phyloP scores from a whole-genome alignment of 2,888 invertebrate species.

The Chalcosyrphus nemorum region DNA sequence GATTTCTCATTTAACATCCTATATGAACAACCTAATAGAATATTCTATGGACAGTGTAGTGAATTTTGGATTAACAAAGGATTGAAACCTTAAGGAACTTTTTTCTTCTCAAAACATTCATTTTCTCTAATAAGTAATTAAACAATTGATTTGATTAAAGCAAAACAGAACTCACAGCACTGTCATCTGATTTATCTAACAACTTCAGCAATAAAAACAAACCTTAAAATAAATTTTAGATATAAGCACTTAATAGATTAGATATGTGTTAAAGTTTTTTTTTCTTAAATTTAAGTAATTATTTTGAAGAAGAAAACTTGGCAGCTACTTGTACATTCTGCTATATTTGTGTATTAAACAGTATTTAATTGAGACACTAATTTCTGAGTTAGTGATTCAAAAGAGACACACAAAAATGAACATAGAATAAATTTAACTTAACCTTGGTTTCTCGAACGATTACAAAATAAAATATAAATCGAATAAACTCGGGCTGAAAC shows the following conservation, averaged over 20 bases:
- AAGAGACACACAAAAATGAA: not conserved
- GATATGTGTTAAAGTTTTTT: constrained; percentile 40
- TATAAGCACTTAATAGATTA: constrained; percentile 32
- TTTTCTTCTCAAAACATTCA: not conserved
- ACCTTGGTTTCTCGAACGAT: constrained; percentile 64
- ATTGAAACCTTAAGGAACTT: not conserved
- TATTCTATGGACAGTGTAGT: not conserved
- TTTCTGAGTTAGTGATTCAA: not conserved
- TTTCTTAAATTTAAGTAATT: constrained; percentile 22
- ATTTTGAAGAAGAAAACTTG: constrained; percentile 16
- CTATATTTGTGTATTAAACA: constrained; percentile 18
- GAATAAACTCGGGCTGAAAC: constrained; percentile 69
- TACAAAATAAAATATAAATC: constrained; percentile 46
- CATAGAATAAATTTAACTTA: constrained; percentile 18
- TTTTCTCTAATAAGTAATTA: not conserved
- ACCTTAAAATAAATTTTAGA: constrained; percentile 47
- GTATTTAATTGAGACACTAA: constrained; percentile 15
- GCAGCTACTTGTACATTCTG: constrained; percentile 60
- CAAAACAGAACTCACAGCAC: not conserved
- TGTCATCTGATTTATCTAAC: constrained; percentile 9
- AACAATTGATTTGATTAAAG: not conserved
- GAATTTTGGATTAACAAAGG: not conserved
- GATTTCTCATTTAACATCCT: constrained; percentile 12
- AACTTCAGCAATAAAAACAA: constrained; percentile 49
- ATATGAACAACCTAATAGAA: not conserved